Conservation (phyloP, 2,797 vertebrate genomes). For the Megaceryle alcyon region DNA sequence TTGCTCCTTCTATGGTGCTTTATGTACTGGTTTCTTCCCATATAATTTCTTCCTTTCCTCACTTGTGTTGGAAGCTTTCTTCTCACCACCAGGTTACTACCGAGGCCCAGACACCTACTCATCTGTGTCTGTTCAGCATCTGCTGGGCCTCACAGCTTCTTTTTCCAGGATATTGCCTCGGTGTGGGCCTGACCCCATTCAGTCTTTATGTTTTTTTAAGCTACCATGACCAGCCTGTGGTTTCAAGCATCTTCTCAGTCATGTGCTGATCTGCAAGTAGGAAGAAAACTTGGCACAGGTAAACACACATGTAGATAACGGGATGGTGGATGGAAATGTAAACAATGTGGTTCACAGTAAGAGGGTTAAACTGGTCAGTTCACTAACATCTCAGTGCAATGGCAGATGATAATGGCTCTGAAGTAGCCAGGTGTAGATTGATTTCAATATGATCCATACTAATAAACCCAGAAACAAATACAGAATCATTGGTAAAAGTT, state of each 20-base stretch:
- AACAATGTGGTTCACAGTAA: background rate
- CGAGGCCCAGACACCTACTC: background rate
- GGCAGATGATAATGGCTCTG: background rate
- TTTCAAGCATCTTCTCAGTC: background rate
- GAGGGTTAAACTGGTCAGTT: background rate
- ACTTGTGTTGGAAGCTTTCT: rapidly evolving
- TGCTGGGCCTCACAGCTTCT: background rate
- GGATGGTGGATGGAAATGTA: background rate
- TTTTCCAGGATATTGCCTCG: background rate
- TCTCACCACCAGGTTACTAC: background rate
- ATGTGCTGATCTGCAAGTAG: background rate
- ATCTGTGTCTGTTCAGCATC: background rate
- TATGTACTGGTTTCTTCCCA: background rate
- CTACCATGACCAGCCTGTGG: rapidly evolving
- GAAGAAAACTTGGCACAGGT: background rate
- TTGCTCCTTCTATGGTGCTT: background rate
- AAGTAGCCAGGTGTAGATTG: background rate
- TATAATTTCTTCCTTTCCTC: background rate
- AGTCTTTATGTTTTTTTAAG: background rate
- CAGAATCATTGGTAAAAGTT: background rate
- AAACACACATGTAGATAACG: background rate
- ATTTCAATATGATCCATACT: background rate
- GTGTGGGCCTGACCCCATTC: background rate
- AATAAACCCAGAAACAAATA: background rate
- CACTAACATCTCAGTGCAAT: background rate